Evolutionary conservation across 2,113 vertebrate species (phyloP).

Genomic region (Piaya cayana): DNA sequence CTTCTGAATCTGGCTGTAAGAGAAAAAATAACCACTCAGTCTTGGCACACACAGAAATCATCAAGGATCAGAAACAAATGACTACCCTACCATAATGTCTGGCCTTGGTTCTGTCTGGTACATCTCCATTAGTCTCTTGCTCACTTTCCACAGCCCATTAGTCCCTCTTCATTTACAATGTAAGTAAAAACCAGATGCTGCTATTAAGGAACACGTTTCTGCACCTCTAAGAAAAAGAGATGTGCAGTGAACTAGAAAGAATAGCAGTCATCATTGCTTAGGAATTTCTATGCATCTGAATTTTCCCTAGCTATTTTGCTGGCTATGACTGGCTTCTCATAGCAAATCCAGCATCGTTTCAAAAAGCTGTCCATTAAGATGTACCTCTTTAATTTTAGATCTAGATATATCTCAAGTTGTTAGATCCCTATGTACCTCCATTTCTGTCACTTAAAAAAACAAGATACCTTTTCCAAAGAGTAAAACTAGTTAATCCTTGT

Average conservation of each 20-base stretch:
- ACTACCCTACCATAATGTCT: not conserved
- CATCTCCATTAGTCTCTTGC: not conserved
- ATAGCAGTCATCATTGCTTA: not conserved
- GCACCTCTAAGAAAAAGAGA: not conserved
- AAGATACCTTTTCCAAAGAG: not conserved
- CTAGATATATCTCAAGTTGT: not conserved
- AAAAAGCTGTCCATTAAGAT: not conserved
- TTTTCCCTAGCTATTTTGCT: not conserved
- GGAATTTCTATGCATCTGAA: not conserved
- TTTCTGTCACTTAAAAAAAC: not conserved
- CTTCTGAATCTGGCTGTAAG: constrained; percentile 92
- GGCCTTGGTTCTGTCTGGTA: not conserved
- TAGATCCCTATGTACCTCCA: not conserved
- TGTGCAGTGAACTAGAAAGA: not conserved
- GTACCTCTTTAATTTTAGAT: constrained; percentile 32
- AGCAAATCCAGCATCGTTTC: not conserved
- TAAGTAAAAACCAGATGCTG: not conserved
- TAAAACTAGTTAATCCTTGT: not conserved
- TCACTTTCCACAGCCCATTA: not conserved
- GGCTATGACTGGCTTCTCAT: not conserved
- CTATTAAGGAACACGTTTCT: not conserved
- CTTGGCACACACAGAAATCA: not conserved
- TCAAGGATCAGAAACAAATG: not conserved
- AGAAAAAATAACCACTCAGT: not conserved
- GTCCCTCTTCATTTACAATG: not conserved